Conservation (phyloP, 2,797 vertebrate genomes). For the Phrynocephalus guinanensis region DNA sequence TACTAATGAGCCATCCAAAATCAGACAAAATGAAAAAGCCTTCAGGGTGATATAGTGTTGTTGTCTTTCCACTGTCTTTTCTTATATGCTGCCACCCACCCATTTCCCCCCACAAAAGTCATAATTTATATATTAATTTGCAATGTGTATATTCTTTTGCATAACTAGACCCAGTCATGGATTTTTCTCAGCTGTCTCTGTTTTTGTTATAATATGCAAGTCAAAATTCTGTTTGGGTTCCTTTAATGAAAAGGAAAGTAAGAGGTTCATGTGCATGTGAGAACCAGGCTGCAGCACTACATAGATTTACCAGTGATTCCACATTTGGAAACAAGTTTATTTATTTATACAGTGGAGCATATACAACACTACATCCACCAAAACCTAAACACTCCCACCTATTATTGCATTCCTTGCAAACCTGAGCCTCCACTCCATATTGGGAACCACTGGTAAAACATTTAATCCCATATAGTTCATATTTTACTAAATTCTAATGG, state of each 20-base stretch:
- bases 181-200: neutral
- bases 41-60: too few species aligned
- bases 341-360: too few species aligned
- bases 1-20: too few species aligned
- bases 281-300: neutral
- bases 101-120: too few species aligned
- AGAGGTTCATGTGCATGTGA: neutral
- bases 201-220: neutral
- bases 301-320: neutral
- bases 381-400: neutral
- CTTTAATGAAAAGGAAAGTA: neutral
- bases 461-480: neutral
- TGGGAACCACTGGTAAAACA: neutral
- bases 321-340: neutral
- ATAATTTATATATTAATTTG: too few species aligned
- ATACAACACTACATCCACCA: neutral
- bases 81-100: too few species aligned
- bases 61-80: too few species aligned
- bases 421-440: too few species aligned
- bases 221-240: neutral
- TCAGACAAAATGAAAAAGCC: too few species aligned
- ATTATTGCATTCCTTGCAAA: neutral
- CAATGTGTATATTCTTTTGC: too few species aligned
- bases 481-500: neutral
- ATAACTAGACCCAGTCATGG: neutral